Base-by-base conservation (phyloP, 2,888 invertebrate genomes). In the Itoplectis maculator region DNA sequence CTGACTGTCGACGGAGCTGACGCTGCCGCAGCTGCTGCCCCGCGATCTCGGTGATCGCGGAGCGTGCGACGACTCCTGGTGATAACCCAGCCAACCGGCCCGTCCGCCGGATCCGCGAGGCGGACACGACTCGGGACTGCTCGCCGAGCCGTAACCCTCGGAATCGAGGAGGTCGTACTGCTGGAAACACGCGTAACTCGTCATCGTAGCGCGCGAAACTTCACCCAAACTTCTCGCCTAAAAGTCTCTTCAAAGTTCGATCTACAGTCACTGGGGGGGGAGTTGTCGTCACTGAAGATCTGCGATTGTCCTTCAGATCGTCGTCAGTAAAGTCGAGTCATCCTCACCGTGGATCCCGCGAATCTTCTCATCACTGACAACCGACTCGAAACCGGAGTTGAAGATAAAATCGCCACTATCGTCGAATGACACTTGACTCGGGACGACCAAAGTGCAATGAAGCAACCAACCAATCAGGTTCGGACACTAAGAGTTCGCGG, bases 81-180 rank as follows among this genome's bases (percentile, higher is more conserved):
- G 87, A 18, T 81, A 77, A 5, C 65, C 69, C 3, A 69, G 65
- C 78, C 82, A 82, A 59, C 69, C 66, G 59, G 35, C 9, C 23
- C 76, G 73, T 45, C 79, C 47, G 0, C 49, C 40, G 56, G 80
- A 88, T 68, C 88, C 85, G 13, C 70, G 86, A 35, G 90, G 87
- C 0, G 89, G 89, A 81, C 90, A 90, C n/a, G 91, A 91, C 77
- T 92, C 91, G 4, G 91, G 91, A 79, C 91, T 92, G 65, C 91
- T 91, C 0, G 91, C 91, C 5, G 91, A 92, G 4, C 91, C 91
- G 86, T 92, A 92, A 65, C 91, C 91, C 83, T 91, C 91, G 37
- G 91, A 91, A 66, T 92, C 91, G 59, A 92, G 70, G 42, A 91
- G 87, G 18, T 92, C 91, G 87, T 91, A 91, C 37, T 89, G 90